A percentile compares a stretch with the other conserved stretches of the same genome.
These are phyloP conservation scores for Chanos chanos DNA, from an alignment of 2,797 vertebrate species.

Conservation along the genomic window DNA sequence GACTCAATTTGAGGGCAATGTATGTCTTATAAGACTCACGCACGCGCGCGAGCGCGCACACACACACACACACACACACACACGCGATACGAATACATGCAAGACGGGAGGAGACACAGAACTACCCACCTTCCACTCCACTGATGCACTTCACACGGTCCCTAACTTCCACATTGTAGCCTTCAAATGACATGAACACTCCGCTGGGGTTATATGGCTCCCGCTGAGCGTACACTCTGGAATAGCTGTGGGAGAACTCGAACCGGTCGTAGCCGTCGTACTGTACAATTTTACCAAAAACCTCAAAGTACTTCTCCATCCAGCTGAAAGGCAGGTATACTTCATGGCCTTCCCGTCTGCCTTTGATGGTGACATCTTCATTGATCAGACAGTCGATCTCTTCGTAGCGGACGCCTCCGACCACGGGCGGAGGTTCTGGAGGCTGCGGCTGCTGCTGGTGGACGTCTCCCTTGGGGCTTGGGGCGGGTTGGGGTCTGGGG, in stretches of 20 bases:
- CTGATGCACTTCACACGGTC: constrained; percentile 98
- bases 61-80: too few species aligned
- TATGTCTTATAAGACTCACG: too few species aligned
- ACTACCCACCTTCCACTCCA: constrained; percentile 87
- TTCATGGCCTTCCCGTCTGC: constrained; percentile 83
- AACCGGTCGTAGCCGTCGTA: constrained; percentile 91
- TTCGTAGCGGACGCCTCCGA: constrained; percentile 80
- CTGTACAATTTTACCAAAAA: constrained; percentile 89
- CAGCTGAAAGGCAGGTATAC: constrained; percentile 93
- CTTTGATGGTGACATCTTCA: constrained; percentile 87
- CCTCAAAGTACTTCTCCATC: constrained; percentile 96
- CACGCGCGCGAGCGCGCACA: too few species aligned
- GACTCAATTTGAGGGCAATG: background rate
- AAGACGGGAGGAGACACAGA: too few species aligned
- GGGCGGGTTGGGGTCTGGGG: constrained; percentile 63
- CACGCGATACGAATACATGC: too few species aligned
- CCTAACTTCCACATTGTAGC: constrained; percentile 96
- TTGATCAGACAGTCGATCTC: constrained; percentile 98
- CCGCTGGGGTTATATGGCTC: constrained; percentile 90
- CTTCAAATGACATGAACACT: constrained; percentile 99
- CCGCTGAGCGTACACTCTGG: constrained; percentile 90
- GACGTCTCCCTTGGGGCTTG: constrained; percentile 69
- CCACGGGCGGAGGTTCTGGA: constrained; percentile 85
- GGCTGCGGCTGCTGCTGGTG: constrained; percentile 77
- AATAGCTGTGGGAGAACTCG: constrained; percentile 98